phyloP scores from a whole-genome alignment of 2,113 vertebrate species.

The Probosciger aterrimus region DNA sequence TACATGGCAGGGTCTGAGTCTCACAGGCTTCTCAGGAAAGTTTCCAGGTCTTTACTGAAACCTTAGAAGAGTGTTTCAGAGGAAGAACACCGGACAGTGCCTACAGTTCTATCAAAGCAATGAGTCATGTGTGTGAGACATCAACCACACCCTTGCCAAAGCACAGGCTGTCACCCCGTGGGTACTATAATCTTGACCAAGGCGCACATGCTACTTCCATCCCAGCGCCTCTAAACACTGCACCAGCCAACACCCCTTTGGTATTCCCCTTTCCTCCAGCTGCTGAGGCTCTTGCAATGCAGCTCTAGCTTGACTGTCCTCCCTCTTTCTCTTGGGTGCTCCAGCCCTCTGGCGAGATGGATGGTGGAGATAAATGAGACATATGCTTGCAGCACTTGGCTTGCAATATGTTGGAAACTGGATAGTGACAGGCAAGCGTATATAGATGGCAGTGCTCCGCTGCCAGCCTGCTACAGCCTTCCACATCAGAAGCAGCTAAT shows the following conservation, averaged over 20 bases:
- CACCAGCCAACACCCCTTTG: conserved; percentile 1
- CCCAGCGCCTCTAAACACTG: background rate
- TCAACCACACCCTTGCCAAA: conserved; percentile 11
- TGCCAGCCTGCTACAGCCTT: background rate
- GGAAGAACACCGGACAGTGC: background rate
- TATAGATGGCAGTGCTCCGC: conserved; percentile 22
- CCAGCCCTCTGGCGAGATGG: background rate
- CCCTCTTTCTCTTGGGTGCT: background rate
- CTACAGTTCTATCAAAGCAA: background rate
- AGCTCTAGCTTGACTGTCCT: background rate
- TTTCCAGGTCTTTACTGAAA: background rate
- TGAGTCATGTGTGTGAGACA: background rate
- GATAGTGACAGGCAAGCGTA: background rate
- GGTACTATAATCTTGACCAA: background rate
- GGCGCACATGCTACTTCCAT: background rate
- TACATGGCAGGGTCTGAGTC: accelerated
- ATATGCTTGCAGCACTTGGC: background rate
- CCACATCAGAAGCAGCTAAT: background rate
- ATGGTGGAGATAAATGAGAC: background rate
- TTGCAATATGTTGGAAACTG: background rate
- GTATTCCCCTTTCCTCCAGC: background rate
- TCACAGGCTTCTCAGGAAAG: background rate
- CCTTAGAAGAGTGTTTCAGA: background rate
- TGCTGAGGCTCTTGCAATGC: background rate
- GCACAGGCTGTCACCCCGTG: background rate